Evolutionary conservation across 2,888 invertebrate genomes (phyloP).

Genomic region (Plutella xylostella): DNA sequence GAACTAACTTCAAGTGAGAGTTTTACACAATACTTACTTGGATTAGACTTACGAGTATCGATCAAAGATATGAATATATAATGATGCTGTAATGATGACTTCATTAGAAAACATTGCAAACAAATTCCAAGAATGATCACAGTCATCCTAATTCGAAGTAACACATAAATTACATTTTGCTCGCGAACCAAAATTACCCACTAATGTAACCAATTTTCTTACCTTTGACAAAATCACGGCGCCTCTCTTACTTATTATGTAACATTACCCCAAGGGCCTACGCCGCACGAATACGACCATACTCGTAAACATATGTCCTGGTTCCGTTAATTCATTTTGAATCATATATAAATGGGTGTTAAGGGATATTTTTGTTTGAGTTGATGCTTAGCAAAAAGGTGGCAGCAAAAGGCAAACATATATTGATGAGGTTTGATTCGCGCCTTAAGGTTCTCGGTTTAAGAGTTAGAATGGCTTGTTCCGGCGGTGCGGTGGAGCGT

Average conservation of each 20-base stretch:
- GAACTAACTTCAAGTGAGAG: too few species aligned
- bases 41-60: too few species aligned
- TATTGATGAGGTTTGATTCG: slow-evolving; percentile 33
- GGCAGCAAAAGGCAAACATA: slow-evolving; percentile 32
- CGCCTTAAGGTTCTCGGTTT: slow-evolving; percentile 38
- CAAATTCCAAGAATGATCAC: not conserved
- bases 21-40: too few species aligned
- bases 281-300: slow-evolving; percentile 48
- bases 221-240: slow-evolving; percentile 67
- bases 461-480: slow-evolving; percentile 47
- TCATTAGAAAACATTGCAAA: not conserved
- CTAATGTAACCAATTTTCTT: slow-evolving; percentile 67
- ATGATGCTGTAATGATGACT: not conserved
- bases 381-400: slow-evolving; percentile 8
- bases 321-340: slow-evolving; percentile 33
- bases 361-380: slow-evolving; percentile 43
- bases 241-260: slow-evolving; percentile 57
- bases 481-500: slow-evolving; percentile 32
- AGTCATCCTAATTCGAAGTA: slow-evolving; percentile 1
- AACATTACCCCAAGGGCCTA: slow-evolving; percentile 66
- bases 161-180: slow-evolving; percentile 45
- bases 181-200: slow-evolving; percentile 49
- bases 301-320: slow-evolving; percentile 29
- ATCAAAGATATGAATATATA: too few species aligned
- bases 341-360: slow-evolving; percentile 45